Base-by-base conservation (phyloP, 2,113 vertebrate species). In the Xenopus laevis region DNA sequence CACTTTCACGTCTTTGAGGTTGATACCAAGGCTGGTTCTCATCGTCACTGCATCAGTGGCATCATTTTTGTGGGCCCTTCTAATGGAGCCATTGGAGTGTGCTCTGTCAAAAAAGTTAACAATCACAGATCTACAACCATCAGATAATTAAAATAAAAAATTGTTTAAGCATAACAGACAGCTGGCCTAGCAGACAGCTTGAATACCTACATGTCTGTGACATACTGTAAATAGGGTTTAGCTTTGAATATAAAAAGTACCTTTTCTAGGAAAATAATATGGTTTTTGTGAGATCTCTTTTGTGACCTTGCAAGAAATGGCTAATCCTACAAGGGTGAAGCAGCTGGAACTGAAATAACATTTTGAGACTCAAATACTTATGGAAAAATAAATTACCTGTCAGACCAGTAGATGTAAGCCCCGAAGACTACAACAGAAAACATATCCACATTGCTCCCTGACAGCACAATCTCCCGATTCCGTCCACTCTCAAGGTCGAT, bases 351-450 rank as follows among this genome's bases (percentile, higher is more conserved):
- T 74, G 78, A 85, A 89, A 88, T 83, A 87, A 87, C 82, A 81
- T 82, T 89, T 69, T 63, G 81, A 88, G 84, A 81, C 85, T 89
- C 80, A 81, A 91, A 90, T 86, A 86, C 88, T 92, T 88, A 92
- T 86, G 89, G 89, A 94, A 92, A 93, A 95, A 94, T 92, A 93
- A 95, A 95, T 97, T 96, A 99, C 97, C 97, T 98, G 96, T 99
- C 97, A 96, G 96, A 98, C 97, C 97, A 99, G 93, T 99, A 99
- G 93, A 99, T 98, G 91, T 98, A 98, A 90, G 95, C 94, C 80
- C 97, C 97, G 64, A 98, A 99, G 92, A 99, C 96, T 3, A 95
- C 91, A 47, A 99, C 93, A 13, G 97, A 98, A 91, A 99, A 99
- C 88, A 98, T 90, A 91, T 99, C 97, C 86, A 98, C 94, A 79